Evolutionary conservation across 2,888 invertebrate species (phyloP).

Genomic region (Chirona hameri): DNA sequence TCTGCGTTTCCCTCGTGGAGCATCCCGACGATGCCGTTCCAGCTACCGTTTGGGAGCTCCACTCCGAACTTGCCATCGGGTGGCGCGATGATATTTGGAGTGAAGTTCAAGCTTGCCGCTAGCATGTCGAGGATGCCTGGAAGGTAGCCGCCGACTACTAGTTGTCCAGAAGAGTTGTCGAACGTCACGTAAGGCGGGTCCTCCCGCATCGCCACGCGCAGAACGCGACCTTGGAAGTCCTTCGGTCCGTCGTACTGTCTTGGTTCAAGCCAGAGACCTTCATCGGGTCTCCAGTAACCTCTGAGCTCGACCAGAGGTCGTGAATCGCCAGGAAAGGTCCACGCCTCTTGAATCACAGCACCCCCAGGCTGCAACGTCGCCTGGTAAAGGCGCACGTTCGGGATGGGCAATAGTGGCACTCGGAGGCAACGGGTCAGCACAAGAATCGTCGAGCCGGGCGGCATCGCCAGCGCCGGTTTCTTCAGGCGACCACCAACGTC

Average conservation of each 20-base stretch:
- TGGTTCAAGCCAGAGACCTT: not conserved
- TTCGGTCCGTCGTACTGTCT: not conserved
- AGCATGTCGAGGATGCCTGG: not conserved
- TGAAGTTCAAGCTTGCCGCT: constrained; percentile 9
- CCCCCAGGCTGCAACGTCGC: not conserved
- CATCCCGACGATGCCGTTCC: not conserved
- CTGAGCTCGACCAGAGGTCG: not conserved
- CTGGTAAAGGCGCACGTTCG: not conserved
- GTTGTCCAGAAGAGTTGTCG: not conserved
- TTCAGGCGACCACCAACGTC: not conserved
- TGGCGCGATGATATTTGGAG: not conserved
- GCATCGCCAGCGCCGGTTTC: not conserved
- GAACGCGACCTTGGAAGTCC: not conserved
- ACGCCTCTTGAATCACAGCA: not conserved
- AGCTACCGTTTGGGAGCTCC: not conserved
- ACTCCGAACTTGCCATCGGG: too few species aligned
- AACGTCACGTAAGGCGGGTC: not conserved
- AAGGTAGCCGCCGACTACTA: not conserved
- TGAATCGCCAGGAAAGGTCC: not conserved
- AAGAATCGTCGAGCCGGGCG: not conserved
- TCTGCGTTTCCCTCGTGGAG: not conserved
- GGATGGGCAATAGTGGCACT: not conserved
- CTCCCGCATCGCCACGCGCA: not conserved
- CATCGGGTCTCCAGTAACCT: not conserved
- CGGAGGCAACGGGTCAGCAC: not conserved